A percentile compares a stretch with the other conserved stretches of the same genome.
Evolutionary conservation across 2,888 invertebrate genomes (phyloP).

Genomic region (Watsonalla cultraria): DNA sequence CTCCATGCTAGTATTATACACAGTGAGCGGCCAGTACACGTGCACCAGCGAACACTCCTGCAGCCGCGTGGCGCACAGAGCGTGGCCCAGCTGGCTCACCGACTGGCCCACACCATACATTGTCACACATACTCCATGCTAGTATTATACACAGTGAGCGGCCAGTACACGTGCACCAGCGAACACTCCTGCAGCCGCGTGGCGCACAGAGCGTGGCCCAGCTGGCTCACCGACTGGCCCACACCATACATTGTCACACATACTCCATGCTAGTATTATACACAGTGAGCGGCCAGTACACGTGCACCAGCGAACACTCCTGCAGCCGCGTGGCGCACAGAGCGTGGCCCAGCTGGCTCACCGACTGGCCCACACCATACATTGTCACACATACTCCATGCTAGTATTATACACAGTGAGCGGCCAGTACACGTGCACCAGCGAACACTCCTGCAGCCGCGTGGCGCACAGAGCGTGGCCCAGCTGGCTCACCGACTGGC

Average conservation of each 20-base stretch:
- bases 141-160: too few species aligned
- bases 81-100: not conserved
- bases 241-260: slow-evolving; percentile 2
- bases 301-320: slow-evolving; percentile 92
- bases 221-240: slow-evolving; percentile 7
- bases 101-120: not conserved
- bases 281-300: slow-evolving; percentile 99
- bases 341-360: slow-evolving; percentile 96
- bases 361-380: slow-evolving; percentile 79
- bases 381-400: not conserved
- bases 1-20: too few species aligned
- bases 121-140: too few species aligned
- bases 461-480: slow-evolving; percentile 96
- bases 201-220: too few species aligned
- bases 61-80: too few species aligned
- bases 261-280: too few species aligned
- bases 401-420: slow-evolving; percentile 28
- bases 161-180: too few species aligned
- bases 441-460: slow-evolving; percentile 91
- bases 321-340: slow-evolving; percentile 94
- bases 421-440: slow-evolving; percentile 97
- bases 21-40: too few species aligned
- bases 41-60: too few species aligned
- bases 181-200: too few species aligned
- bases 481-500: slow-evolving; percentile 91